Base-by-base conservation (phyloP, 1,140 invertebrate species). In the Chironomus tepperi region DNA sequence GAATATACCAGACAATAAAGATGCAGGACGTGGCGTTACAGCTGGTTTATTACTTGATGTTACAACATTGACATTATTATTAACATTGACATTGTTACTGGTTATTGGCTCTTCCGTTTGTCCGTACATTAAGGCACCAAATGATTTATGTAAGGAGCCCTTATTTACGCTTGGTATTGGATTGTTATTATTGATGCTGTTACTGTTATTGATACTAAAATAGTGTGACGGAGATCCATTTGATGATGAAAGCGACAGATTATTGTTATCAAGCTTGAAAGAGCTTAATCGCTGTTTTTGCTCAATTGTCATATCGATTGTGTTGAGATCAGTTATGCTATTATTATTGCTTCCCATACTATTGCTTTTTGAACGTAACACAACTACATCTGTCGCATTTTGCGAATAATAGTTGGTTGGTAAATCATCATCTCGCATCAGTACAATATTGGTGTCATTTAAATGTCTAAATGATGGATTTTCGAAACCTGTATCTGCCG, bases 1-100 rank as follows among this genome's bases (percentile, higher is more conserved):
- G 77, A 81, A 82, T 81, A 79, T 81, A 82, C 81, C 81, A 79
- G 81, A 82, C 80, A 82, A 78, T 75, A 70, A 18, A 19, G 81
- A 82, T 76, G 81, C 80, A 76, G 81, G 81, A 80, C 81, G 78
- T 75, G 81, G 80, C 75, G 80, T 78, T 75, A 82, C 79, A 76
- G 76, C 79, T 76, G 81, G 81, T 77, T 82, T 82, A 34, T 57
- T 57, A 57, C 47, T 57, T 8, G 10, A n/a, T 57, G 47, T 19
- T 70, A 70, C 65, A 70, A 70, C 65, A 70, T 70, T 70, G 9
- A 70, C 16, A 70, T 70, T 70, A 70, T 19, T 21, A 70, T 70
- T 70, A 18, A 70, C 65, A 70, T 70, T 70, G 65, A 70, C 65
- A 70, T 70, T 70, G 65, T 70, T 70, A 70, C 19, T 70, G 16